Evolutionary conservation across 2,888 invertebrate genomes (phyloP).

Genomic region (Operophtera brumata): DNA sequence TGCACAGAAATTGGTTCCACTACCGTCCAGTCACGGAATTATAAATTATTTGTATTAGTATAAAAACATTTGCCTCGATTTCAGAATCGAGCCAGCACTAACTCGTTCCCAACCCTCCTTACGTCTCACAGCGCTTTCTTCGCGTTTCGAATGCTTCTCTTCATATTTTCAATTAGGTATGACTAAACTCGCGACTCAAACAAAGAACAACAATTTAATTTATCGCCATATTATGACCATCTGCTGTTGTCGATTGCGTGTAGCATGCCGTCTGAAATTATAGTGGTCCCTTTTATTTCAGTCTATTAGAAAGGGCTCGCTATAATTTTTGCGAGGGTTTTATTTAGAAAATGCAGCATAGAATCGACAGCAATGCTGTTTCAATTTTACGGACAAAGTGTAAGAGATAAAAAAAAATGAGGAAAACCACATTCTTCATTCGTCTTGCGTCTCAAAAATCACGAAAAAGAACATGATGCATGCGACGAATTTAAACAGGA

Average conservation of each 20-base stretch:
- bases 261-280: too few species aligned
- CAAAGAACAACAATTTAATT: not conserved
- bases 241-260: too few species aligned
- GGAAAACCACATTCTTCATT: too few species aligned
- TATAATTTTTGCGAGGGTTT: too few species aligned
- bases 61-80: not conserved
- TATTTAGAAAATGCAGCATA: too few species aligned
- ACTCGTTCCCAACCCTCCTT: not conserved
- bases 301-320: too few species aligned
- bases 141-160: not conserved
- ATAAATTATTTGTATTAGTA: not conserved
- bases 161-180: too few species aligned
- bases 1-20: constrained; percentile 4
- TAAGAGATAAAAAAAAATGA: too few species aligned
- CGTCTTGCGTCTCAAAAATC: not conserved
- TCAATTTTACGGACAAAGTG: too few species aligned
- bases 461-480: not conserved
- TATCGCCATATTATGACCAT: not conserved
- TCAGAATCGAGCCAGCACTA: not conserved
- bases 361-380: too few species aligned
- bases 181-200: too few species aligned
- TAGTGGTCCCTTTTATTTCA: too few species aligned
- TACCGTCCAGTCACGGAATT: not conserved
- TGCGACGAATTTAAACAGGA: not conserved
- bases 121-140: not conserved